Percentiles rank a stretch among this genome's conserved stretches.
Conservation (phyloP, 2,113 vertebrate species). For the Bagarius yarrelli region DNA sequence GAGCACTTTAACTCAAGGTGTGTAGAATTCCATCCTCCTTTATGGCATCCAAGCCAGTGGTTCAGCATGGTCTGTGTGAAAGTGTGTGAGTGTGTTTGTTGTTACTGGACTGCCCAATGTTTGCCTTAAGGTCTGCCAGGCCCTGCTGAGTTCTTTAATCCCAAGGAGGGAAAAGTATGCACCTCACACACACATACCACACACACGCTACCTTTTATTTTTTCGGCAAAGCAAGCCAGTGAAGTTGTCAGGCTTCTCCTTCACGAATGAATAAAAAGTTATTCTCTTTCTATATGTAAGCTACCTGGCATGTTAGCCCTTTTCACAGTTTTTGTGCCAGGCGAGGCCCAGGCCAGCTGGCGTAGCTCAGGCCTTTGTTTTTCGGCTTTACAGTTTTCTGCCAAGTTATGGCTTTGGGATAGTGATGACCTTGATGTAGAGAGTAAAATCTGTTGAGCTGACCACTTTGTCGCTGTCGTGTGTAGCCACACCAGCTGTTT, state of each 20-base stretch:
- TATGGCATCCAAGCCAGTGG: conserved; percentile 34
- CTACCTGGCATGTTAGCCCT: conserved; percentile 26
- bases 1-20: conserved; percentile 40
- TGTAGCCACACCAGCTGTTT: conserved; percentile 6
- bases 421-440: conserved; percentile 42
- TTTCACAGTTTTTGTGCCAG: conserved; percentile 15
- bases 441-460: conserved; percentile 18
- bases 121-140: conserved; percentile 51
- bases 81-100: conserved; percentile 55
- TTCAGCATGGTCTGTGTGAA: conserved; percentile 21
- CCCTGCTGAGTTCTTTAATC: conserved; percentile 48
- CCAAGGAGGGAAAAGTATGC: conserved; percentile 34
- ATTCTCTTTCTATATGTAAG: background rate
- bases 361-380: conserved; percentile 41
- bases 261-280: conserved; percentile 23
- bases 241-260: conserved; percentile 30
- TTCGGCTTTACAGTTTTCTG: conserved; percentile 22
- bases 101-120: conserved; percentile 47
- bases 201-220: conserved; percentile 30
- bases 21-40: conserved; percentile 50
- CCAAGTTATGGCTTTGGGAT: conserved; percentile 26
- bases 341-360: conserved; percentile 48
- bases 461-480: background rate
- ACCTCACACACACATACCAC: conserved; percentile 22
- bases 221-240: conserved; percentile 24